These are phyloP conservation scores for Mythimna pallens DNA, from an alignment of 2,888 invertebrate genomes.

Conservation along the genomic window DNA sequence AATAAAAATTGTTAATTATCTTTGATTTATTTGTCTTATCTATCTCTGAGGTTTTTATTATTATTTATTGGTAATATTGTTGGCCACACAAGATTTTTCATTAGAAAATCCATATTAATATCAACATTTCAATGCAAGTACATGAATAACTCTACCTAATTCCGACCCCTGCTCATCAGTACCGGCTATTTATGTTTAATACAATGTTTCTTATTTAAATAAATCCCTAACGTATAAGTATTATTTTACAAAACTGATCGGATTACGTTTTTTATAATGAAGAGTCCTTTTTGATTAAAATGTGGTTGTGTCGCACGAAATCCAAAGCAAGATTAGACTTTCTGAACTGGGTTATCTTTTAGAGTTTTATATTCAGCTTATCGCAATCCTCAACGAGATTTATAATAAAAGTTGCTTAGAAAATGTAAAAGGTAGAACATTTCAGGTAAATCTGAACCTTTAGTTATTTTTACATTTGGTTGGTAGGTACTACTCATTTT, in stretches of 20 bases:
- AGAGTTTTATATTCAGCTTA: slow-evolving; percentile 26
- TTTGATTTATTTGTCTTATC: no score
- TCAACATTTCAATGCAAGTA: no score
- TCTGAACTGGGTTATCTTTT: slow-evolving; percentile 20
- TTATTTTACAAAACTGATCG: background rate
- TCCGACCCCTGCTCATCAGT: no score
- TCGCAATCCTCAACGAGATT: slow-evolving; percentile 26
- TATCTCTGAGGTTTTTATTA: no score
- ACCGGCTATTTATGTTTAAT: background rate
- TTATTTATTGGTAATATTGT: no score
- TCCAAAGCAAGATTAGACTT: slow-evolving; percentile 23
- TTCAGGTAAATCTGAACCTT: background rate
- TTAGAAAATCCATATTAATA: no score
- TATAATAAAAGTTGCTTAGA: slow-evolving; percentile 31
- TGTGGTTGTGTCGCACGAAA: background rate
- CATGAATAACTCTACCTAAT: no score
- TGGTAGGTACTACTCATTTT: background rate
- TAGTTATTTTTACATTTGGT: background rate
- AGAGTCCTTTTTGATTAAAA: slow-evolving; percentile 7
- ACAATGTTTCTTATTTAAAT: background rate
- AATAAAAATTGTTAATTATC: no score
- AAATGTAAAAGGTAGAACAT: background rate
- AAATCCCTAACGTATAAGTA: background rate
- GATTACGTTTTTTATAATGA: background rate
- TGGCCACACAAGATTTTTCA: no score